Percentiles rank a stretch among this genome's conserved stretches.
phyloP scores from a whole-genome alignment of 2,113 vertebrate genomes.

The Ameiurus melas region DNA sequence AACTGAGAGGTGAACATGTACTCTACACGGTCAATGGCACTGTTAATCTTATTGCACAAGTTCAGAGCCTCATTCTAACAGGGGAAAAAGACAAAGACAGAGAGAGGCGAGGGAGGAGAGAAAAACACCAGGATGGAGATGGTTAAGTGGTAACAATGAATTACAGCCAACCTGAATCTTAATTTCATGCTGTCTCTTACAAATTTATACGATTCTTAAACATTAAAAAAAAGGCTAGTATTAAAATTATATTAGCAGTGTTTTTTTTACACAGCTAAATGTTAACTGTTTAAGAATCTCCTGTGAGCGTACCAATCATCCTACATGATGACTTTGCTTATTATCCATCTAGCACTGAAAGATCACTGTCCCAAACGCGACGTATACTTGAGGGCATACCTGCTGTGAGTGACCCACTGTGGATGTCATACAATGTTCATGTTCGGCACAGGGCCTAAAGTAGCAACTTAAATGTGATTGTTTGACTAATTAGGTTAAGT shows the following conservation, averaged over 20 bases:
- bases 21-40: slow-evolving; percentile 90
- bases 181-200: background rate
- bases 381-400: background rate
- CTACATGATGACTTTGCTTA: background rate
- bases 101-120: background rate
- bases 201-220: background rate
- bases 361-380: background rate
- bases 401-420: background rate
- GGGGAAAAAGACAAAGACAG: background rate
- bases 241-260: background rate
- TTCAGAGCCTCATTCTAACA: slow-evolving; percentile 87
- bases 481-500: background rate
- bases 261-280: background rate
- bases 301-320: background rate
- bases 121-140: background rate
- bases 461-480: background rate
- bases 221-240: background rate
- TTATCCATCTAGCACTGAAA: background rate
- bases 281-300: background rate
- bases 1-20: slow-evolving; percentile 93
- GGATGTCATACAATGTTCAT: background rate
- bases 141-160: background rate
- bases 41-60: slow-evolving; percentile 91
- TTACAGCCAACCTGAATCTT: background rate
- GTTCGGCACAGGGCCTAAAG: background rate